Conservation (phyloP, 1,140 invertebrate species). For the Phenacoccus solenopsis region DNA sequence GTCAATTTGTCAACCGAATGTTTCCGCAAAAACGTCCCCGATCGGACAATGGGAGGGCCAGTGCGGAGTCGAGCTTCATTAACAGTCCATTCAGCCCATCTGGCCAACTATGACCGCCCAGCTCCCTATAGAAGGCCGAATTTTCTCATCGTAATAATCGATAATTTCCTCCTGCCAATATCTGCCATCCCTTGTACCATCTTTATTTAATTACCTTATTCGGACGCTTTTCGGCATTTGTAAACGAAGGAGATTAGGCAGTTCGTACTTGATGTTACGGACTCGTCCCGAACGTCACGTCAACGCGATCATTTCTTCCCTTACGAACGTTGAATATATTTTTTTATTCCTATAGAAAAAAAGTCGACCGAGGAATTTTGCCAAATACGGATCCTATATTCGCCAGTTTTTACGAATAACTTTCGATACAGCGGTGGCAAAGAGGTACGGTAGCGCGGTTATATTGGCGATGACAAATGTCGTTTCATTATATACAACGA, state of each 20-base stretch:
- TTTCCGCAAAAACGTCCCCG: too few species aligned
- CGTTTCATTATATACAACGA: neutral
- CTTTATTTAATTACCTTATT: neutral
- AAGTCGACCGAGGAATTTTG: conserved; percentile 4
- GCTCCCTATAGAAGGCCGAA: neutral
- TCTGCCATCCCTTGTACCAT: too few species aligned
- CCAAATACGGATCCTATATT: too few species aligned
- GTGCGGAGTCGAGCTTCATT: neutral
- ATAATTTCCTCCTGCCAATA: neutral
- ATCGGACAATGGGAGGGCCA: too few species aligned
- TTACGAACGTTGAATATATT: neutral
- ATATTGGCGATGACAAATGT: conserved; percentile 9
- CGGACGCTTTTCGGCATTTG: neutral
- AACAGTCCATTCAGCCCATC: neutral
- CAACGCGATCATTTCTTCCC: too few species aligned
- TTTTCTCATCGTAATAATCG: neutral
- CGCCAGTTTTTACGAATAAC: too few species aligned
- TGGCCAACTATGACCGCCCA: neutral
- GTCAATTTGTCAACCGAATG: neutral
- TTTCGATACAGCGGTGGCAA: too few species aligned
- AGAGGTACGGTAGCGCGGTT: neutral
- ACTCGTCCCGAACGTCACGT: too few species aligned
- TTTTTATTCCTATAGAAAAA: too few species aligned
- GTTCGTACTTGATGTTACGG: too few species aligned
- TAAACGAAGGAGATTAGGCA: too few species aligned